phyloP scores from a whole-genome alignment of 2,113 vertebrate genomes.

The Psittacara wagleri region DNA sequence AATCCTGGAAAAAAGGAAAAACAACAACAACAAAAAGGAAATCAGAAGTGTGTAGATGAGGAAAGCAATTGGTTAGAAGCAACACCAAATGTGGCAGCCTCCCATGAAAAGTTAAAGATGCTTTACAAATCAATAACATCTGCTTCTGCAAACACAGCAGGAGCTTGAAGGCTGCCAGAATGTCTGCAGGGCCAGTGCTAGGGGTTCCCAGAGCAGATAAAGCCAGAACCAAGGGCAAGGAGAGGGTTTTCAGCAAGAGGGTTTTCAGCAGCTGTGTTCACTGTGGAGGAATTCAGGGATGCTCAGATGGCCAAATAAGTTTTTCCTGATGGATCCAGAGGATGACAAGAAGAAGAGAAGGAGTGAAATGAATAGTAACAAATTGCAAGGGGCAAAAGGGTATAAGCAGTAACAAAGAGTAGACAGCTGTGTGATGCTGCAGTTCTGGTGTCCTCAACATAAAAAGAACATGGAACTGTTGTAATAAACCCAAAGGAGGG shows the following conservation, averaged over 20 bases:
- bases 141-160: not conserved
- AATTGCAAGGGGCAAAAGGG: not conserved
- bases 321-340: not conserved
- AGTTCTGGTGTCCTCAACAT: no score
- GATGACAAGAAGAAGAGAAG: not conserved
- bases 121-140: not conserved
- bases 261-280: not conserved
- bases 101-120: not conserved
- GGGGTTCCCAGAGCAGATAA: not conserved
- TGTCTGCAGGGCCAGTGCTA: not conserved
- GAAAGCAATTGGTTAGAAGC: not conserved
- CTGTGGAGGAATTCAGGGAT: not conserved
- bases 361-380: not conserved
- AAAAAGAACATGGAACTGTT: no score
- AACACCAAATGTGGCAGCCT: not conserved
- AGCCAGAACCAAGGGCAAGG: not conserved
- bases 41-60: not conserved
- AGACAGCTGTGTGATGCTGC: not conserved
- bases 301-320: not conserved
- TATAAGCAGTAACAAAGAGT: not conserved
- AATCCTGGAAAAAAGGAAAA: not conserved
- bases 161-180: not conserved
- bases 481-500: no score
- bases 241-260: not conserved
- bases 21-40: not conserved